A percentile compares a stretch with the other conserved stretches of the same genome.
Evolutionary conservation across 2,797 vertebrate genomes (phyloP).

Genomic region (Geotrypetes seraphini): DNA sequence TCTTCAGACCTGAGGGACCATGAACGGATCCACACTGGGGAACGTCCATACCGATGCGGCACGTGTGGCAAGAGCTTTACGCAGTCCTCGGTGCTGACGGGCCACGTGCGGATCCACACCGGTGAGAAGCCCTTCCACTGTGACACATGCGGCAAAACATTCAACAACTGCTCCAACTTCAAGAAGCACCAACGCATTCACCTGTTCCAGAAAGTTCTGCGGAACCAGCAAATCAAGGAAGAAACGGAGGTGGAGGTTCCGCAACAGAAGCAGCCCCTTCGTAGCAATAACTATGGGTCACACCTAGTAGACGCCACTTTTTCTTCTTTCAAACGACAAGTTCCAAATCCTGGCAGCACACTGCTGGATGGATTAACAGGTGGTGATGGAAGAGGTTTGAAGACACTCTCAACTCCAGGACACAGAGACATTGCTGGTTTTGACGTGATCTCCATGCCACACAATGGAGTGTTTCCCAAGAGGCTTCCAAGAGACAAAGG

Average conservation of each 20-base stretch:
- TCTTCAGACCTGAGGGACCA: slow-evolving; percentile 11
- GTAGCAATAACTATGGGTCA: not conserved
- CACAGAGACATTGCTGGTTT: too few relatives aligned
- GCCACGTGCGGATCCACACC: slow-evolving; percentile 13
- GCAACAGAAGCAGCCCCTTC: not conserved
- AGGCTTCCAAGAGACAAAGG: too few relatives aligned
- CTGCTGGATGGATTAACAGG: too few relatives aligned
- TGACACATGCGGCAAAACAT: slow-evolving; percentile 5
- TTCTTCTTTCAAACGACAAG: too few relatives aligned
- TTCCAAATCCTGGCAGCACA: too few relatives aligned
- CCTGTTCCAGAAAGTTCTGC: not conserved
- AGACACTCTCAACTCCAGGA: too few relatives aligned
- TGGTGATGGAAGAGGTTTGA: too few relatives aligned
- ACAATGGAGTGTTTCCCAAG: too few relatives aligned
- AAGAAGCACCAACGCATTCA: slow-evolving; percentile 13
- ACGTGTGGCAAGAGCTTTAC: slow-evolving; percentile 35
- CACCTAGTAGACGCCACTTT: not conserved
- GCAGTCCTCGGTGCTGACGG: slow-evolving; percentile 23
- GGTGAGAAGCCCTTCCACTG: slow-evolving; percentile 36
- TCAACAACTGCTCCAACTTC: slow-evolving; percentile 14
- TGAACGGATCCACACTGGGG: slow-evolving; percentile 15
- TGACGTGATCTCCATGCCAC: too few relatives aligned
- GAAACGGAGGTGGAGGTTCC: not conserved
- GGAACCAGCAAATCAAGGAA: too few relatives aligned
- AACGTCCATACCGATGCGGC: not conserved